Evolutionary conservation across 2,797 vertebrate species (phyloP).

Genomic region (Iguana delicatissima): DNA sequence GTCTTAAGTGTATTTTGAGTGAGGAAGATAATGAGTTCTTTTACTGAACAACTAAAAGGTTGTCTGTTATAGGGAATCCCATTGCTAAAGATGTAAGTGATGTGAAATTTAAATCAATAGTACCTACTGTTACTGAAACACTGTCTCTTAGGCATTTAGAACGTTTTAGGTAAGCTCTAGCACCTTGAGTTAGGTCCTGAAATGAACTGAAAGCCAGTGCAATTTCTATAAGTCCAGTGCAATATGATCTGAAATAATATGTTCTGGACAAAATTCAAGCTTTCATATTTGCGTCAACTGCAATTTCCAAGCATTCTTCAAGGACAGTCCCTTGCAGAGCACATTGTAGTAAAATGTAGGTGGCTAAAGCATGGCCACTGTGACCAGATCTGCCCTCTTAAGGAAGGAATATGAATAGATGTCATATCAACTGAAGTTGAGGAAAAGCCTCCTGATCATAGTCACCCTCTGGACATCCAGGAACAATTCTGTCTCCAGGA

Average conservation of each 20-base stretch:
- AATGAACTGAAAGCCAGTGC: too few species aligned
- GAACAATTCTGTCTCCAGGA: not conserved
- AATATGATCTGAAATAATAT: not conserved
- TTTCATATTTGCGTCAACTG: not conserved
- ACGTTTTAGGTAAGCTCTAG: not conserved
- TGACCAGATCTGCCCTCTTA: not conserved
- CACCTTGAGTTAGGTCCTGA: not conserved
- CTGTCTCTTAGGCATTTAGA: not conserved
- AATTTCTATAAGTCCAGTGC: not conserved
- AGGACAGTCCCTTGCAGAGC: not conserved
- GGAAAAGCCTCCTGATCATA: not conserved
- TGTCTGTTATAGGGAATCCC: not conserved
- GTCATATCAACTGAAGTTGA: not conserved
- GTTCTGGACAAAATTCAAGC: not conserved
- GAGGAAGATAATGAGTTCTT: slow-evolving; percentile 6
- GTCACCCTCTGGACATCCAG: not conserved
- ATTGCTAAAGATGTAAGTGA: not conserved
- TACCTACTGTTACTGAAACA: not conserved
- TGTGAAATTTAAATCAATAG: not conserved
- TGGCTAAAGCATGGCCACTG: not conserved
- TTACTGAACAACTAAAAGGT: not conserved
- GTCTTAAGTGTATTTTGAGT: slow-evolving; percentile 17
- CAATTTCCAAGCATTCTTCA: not conserved
- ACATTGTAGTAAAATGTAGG: not conserved
- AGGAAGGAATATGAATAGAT: not conserved